Evolutionary conservation across 2,797 vertebrate genomes (phyloP).

Genomic region (Tapera naevia): DNA sequence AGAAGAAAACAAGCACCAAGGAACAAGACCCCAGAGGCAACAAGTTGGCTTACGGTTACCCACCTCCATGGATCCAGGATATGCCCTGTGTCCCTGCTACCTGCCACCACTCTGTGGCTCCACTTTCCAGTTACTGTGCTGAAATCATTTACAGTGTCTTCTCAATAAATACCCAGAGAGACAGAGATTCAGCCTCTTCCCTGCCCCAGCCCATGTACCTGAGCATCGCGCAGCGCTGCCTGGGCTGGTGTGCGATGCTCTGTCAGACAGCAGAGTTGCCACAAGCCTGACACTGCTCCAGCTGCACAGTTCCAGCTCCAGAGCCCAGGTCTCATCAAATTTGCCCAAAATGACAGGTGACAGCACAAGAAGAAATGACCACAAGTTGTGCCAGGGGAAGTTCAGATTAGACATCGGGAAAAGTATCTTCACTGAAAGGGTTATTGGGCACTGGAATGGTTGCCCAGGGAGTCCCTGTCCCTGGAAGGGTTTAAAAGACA

Average conservation of each 20-base stretch:
- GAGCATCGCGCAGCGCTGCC: rapidly evolving
- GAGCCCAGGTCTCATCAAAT: too few relatives aligned
- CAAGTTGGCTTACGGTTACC: too few relatives aligned
- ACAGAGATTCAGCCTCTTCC: neutral
- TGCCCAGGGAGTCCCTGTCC: too few relatives aligned
- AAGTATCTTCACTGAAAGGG: too few relatives aligned
- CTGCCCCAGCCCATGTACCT: rapidly evolving
- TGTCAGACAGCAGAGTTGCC: neutral
- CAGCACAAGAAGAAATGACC: too few relatives aligned
- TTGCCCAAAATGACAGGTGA: too few relatives aligned
- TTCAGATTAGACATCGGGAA: too few relatives aligned
- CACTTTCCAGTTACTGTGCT: neutral
- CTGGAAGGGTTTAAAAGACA: too few relatives aligned
- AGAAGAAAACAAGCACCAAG: neutral
- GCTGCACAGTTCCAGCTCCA: neutral
- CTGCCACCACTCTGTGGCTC: neutral
- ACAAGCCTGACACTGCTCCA: neutral
- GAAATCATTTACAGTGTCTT: neutral
- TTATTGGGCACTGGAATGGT: too few relatives aligned
- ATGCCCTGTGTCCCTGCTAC: too few relatives aligned
- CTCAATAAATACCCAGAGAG: neutral
- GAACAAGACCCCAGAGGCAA: neutral
- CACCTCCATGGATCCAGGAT: rapidly evolving
- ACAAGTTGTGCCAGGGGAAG: too few relatives aligned
- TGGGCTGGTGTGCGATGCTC: rapidly evolving